Conservation (phyloP, 2,113 vertebrate species). For the Cynopterus brachyotis region DNA sequence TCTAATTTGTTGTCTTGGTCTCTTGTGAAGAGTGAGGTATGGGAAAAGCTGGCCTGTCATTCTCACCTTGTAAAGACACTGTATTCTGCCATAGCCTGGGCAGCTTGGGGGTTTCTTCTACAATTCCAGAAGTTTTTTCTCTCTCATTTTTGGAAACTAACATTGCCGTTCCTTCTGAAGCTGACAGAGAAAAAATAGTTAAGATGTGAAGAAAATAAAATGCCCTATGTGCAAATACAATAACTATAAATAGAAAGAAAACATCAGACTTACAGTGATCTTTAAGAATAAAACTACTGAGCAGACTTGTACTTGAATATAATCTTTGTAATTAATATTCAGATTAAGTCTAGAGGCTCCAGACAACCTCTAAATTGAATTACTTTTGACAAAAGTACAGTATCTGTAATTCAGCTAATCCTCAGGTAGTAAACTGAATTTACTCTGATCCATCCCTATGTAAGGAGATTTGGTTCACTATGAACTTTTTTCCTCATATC, state of each 20-base stretch:
- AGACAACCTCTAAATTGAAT: constrained; percentile 22
- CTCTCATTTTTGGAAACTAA: not conserved
- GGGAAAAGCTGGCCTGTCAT: not conserved
- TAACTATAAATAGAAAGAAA: constrained; percentile 2
- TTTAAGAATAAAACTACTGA: constrained; percentile 42
- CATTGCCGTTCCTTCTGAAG: not conserved
- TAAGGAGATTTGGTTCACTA: not conserved
- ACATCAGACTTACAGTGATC: not conserved
- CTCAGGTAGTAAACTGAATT: not conserved
- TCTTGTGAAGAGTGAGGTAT: not conserved
- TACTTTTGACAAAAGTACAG: not conserved
- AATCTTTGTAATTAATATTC: constrained; percentile 42
- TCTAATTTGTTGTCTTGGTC: not conserved
- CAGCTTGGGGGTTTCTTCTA: not conserved
- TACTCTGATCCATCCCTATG: not conserved
- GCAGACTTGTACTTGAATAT: not conserved
- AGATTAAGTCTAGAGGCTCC: constrained; percentile 3
- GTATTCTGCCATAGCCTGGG: accelerated
- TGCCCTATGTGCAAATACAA: not conserved
- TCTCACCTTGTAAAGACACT: not conserved
- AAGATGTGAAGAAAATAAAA: constrained; percentile 20
- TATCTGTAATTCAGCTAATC: not conserved
- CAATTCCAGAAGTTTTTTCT: not conserved
- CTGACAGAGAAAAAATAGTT: constrained; percentile 27
- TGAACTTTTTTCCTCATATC: not conserved